A percentile compares a stretch with the other conserved stretches of the same genome.
phyloP scores from a whole-genome alignment of 2,797 vertebrate genomes.

The Leptatherina wallacei region DNA sequence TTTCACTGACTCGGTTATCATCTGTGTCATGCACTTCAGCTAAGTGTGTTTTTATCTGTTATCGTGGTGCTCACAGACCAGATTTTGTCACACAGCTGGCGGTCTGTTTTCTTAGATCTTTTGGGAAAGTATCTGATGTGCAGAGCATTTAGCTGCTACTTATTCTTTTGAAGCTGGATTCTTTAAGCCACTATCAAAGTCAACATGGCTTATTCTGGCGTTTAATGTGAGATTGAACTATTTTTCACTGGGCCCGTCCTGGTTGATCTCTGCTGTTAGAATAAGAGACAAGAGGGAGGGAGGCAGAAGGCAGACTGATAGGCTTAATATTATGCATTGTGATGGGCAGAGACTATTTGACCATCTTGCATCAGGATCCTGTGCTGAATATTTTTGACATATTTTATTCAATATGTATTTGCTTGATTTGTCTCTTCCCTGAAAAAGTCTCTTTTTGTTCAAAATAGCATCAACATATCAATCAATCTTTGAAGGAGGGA shows the following conservation, averaged over 20 bases:
- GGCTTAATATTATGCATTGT: background rate
- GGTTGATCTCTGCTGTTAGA: background rate
- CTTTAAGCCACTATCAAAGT: background rate
- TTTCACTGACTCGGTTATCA: background rate
- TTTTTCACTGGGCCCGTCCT: background rate
- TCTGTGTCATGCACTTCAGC: background rate
- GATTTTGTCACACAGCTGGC: background rate
- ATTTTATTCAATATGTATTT: background rate
- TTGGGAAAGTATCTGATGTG: background rate
- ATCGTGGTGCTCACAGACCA: too few relatives aligned
- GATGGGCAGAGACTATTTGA: background rate
- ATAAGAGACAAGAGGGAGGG: background rate
- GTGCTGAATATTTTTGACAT: background rate
- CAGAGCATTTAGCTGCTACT: background rate
- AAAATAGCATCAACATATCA: too few relatives aligned
- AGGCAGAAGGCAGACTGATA: background rate
- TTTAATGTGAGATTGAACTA: background rate
- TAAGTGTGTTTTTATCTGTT: background rate
- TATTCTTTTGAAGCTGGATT: background rate
- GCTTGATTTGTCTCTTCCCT: background rate
- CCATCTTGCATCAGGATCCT: background rate
- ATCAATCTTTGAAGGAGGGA: too few relatives aligned
- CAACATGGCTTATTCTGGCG: background rate
- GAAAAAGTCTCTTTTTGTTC: too few relatives aligned
- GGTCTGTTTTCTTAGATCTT: background rate